A percentile compares a stretch with the other conserved stretches of the same genome.
Conservation (phyloP, 2,113 vertebrate species). For the Gavialis gangeticus region DNA sequence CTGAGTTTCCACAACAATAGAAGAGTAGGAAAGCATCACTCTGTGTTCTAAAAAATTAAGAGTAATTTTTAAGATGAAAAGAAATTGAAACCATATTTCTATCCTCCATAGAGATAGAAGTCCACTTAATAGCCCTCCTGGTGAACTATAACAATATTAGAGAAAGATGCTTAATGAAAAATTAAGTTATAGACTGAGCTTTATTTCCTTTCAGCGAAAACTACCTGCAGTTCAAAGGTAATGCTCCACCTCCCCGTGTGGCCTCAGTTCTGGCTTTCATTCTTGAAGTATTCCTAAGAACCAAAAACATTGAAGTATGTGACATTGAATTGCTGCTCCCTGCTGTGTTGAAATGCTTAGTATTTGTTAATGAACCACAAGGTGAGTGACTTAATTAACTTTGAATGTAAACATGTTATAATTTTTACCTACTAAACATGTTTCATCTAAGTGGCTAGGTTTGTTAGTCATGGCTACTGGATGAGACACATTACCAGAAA, state of each 20-base stretch:
- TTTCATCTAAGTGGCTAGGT: not conserved
- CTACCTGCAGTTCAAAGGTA: conserved; percentile 91
- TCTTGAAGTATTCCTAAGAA: conserved; percentile 86
- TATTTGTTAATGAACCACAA: conserved; percentile 90
- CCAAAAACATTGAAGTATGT: conserved; percentile 74
- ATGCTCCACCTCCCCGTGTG: conserved; percentile 86
- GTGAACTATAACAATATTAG: conserved; percentile 3
- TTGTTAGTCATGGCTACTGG: not conserved
- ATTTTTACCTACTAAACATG: not conserved
- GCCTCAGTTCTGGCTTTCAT: conserved; percentile 86
- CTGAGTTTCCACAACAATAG: not conserved
- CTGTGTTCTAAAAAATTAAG: conserved; percentile 16
- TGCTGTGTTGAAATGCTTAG: conserved; percentile 86
- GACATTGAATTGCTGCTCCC: conserved; percentile 84
- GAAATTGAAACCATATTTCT: conserved; percentile 37
- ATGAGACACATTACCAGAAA: not conserved
- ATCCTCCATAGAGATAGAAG: conserved; percentile 37
- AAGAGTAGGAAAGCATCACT: not conserved
- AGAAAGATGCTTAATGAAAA: not conserved
- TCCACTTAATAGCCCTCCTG: conserved; percentile 1
- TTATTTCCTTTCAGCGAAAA: conserved; percentile 82
- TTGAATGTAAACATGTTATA: not conserved
- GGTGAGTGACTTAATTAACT: conserved; percentile 79
- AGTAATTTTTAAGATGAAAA: conserved; percentile 24
- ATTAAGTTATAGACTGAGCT: not conserved